phyloP scores from a whole-genome alignment of 1,140 invertebrate species.

The Bombus turneri region DNA sequence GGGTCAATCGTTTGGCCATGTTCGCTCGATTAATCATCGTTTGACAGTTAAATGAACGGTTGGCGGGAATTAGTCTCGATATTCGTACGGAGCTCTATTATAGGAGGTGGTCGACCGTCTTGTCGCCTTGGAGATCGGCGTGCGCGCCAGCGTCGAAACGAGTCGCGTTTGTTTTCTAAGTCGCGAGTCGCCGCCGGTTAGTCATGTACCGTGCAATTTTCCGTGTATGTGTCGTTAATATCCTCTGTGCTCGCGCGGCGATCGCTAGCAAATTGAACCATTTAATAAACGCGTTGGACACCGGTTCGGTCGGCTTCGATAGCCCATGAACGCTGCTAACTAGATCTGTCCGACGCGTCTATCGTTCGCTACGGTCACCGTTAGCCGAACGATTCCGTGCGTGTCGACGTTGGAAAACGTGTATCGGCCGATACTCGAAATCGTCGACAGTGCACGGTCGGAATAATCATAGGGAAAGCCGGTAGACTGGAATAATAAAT shows the following conservation, averaged over 20 bases:
- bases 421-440: neutral
- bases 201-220: conserved; percentile 30
- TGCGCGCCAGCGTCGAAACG: conserved; percentile 24
- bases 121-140: neutral
- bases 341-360: conserved; percentile 24
- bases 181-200: conserved; percentile 5
- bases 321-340: neutral
- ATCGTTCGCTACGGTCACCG: neutral
- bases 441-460: neutral
- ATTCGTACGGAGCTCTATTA: neutral
- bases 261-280: conserved; percentile 30
- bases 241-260: neutral
- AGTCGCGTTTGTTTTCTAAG: conserved; percentile 29
- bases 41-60: conserved; percentile 45
- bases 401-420: neutral
- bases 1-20: conserved; percentile 40
- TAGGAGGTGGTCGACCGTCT: neutral
- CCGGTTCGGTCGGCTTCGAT: neutral
- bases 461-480: conserved; percentile 35
- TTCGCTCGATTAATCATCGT: conserved; percentile 35
- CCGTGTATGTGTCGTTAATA: conserved; percentile 35
- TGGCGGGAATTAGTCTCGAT: conserved; percentile 10
- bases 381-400: neutral
- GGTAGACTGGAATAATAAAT: conserved; percentile 32
- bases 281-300: conserved; percentile 2